Evolutionary conservation across 2,797 vertebrate genomes (phyloP), one percentile per base, ranked within the genome.

Genomic region (Mus caroli): DNA sequence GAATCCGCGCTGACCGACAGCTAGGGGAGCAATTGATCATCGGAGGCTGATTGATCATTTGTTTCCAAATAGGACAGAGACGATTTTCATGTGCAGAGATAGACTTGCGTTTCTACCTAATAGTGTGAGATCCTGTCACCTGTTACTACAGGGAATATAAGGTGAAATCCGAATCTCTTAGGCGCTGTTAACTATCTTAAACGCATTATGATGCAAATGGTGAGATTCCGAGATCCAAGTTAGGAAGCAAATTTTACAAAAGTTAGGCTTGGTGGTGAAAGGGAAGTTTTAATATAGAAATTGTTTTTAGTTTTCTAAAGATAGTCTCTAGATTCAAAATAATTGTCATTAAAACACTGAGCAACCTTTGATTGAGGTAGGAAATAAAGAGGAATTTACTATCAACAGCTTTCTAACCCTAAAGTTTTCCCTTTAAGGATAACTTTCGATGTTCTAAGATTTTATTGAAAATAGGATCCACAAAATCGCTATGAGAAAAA

Each of bases 121-220:
- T 94, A 98, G 96, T 97, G 96, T 97, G 96, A 98, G 98, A 98
- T 88, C 97, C 67, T 98, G 98, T 99, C 98, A 99, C 98, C 98
- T 99, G 98, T 99, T 98, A 98, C 98, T 96, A 97, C 84, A 97
- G 96, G 97, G 95, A 98, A 97, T 97, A 96, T 34, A 98, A 92
- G 91, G 96, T 69, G 94, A 98, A 98, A 98, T 88, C 94, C 79
- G 91, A 98, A 90, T 97, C 96, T 97, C 94, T 56, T 97, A 58
- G 96, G 98, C 97, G 91, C 95, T 97, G 97, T 94, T 97, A 96
- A 97, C 98, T 95, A 95, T 98, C 94, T 97, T 97, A 98, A 98
- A 98, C 54, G 96, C 94, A 98, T 98, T 98, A 97, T 98, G 95
- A 98, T 98, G 98, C 98, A 98, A 98, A 98, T 98, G 69, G 28